These are phyloP conservation scores for Polydrusus cervinus DNA, from an alignment of 2,888 invertebrate genomes.

Conservation along the genomic window DNA sequence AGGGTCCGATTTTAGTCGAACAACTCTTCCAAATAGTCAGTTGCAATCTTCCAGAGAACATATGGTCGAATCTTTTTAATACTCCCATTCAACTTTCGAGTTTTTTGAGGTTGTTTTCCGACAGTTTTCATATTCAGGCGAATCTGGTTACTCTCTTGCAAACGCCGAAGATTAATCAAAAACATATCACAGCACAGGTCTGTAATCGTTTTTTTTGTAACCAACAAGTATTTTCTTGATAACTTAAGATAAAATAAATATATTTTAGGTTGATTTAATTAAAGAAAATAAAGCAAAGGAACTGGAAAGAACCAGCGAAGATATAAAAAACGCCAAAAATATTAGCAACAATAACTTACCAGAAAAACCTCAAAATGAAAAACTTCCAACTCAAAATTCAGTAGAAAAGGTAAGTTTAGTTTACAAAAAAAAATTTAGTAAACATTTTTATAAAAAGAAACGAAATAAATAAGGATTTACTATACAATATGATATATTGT, in stretches of 20 bases:
- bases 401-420: slow-evolving; percentile 51
- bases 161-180: slow-evolving; percentile 80
- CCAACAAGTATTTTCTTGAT: too few relatives aligned
- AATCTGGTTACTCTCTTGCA: slow-evolving; percentile 91
- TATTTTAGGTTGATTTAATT: slow-evolving; percentile 56
- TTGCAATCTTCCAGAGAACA: slow-evolving; percentile 71
- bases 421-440: too few relatives aligned
- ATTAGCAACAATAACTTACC: slow-evolving; percentile 53
- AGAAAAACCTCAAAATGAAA: slow-evolving; percentile 31
- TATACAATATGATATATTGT: too few relatives aligned
- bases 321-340: slow-evolving; percentile 63
- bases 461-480: too few relatives aligned
- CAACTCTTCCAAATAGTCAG: slow-evolving; percentile 89
- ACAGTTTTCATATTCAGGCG: slow-evolving; percentile 93
- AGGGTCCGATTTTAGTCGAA: slow-evolving; percentile 86
- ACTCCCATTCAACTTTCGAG: slow-evolving; percentile 92
- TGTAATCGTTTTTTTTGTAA: too few relatives aligned
- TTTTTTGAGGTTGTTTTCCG: slow-evolving; percentile 90
- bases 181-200: slow-evolving; percentile 65
- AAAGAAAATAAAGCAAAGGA: slow-evolving; percentile 58
- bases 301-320: slow-evolving; percentile 55
- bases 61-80: slow-evolving; percentile 91
- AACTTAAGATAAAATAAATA: not conserved
- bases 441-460: too few relatives aligned
- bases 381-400: slow-evolving; percentile 52